Percentiles rank a stretch among this genome's conserved stretches.
These are phyloP conservation scores for Psittacula cyanocephala DNA, from an alignment of 2,113 vertebrate species.

Conservation along the genomic window DNA sequence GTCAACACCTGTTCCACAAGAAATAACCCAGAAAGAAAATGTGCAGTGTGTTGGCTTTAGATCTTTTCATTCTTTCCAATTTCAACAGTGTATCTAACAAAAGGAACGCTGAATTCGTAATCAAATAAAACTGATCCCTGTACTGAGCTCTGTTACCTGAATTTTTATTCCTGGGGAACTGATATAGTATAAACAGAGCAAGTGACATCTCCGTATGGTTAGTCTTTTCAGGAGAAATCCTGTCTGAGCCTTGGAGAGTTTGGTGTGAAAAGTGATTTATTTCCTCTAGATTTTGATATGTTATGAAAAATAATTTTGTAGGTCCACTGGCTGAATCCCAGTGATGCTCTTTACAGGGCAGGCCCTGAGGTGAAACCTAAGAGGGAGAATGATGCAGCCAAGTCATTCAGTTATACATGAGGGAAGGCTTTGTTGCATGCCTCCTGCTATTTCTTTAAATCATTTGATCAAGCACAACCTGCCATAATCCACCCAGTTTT, in stretches of 20 bases:
- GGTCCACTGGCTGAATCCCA: not conserved
- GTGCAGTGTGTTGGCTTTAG: not conserved
- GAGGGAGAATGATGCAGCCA: not conserved
- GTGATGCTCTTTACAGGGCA: not conserved
- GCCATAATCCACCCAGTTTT: not conserved
- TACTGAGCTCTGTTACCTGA: not conserved
- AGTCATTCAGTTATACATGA: not conserved
- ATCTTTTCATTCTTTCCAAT: not conserved
- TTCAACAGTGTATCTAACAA: not conserved
- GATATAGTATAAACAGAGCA: not conserved
- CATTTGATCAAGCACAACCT: not conserved
- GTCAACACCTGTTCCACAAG: not conserved
- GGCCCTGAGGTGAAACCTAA: not conserved
- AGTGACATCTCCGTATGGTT: not conserved
- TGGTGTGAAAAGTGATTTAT: not conserved
- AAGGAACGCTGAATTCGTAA: not conserved
- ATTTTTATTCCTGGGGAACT: not conserved
- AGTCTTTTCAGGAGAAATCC: not conserved
- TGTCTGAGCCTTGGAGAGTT: not conserved
- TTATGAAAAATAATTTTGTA: not conserved
- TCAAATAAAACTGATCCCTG: not conserved
- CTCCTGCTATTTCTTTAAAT: not conserved
- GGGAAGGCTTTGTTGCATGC: not conserved
- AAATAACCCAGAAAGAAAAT: not conserved
- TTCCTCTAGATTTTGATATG: not conserved